These are phyloP conservation scores for Yponomeuta evonymella DNA, from an alignment of 2,888 invertebrate genomes.

Conservation along the genomic window DNA sequence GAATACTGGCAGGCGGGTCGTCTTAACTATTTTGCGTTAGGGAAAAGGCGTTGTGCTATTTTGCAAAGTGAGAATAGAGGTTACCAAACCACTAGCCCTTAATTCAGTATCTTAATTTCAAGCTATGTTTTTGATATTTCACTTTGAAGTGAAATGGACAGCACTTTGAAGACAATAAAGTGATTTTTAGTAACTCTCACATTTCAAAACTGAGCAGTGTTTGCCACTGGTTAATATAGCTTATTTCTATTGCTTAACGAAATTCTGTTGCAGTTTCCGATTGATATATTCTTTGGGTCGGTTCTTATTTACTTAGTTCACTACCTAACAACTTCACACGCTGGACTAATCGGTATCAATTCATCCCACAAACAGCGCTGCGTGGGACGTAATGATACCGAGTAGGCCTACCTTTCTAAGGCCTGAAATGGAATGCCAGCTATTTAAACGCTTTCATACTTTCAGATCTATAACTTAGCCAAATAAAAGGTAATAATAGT, in stretches of 20 bases:
- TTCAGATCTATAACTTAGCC: neutral
- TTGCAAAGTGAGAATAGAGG: too few species aligned
- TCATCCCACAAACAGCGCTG: neutral
- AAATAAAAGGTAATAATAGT: neutral
- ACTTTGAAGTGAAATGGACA: too few species aligned
- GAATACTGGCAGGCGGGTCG: neutral
- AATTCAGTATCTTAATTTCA: too few species aligned
- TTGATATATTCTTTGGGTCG: neutral
- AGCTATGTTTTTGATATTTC: too few species aligned
- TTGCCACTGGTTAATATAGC: too few species aligned
- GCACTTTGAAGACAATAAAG: too few species aligned
- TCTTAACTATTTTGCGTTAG: neutral
- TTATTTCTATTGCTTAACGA: too few species aligned
- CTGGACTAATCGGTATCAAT: neutral
- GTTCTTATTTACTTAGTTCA: neutral
- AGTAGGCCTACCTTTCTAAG: neutral
- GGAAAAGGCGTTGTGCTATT: too few species aligned
- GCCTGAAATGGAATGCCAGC: conserved; percentile 1
- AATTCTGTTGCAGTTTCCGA: too few species aligned
- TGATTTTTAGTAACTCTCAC: too few species aligned
- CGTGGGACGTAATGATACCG: neutral
- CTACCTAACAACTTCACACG: neutral
- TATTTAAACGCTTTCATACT: neutral
- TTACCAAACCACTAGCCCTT: too few species aligned
- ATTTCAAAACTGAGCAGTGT: too few species aligned